Percentiles rank a stretch among this genome's conserved stretches.
phyloP scores from a whole-genome alignment of 1,140 invertebrate species.

The Camponotus floridanus region DNA sequence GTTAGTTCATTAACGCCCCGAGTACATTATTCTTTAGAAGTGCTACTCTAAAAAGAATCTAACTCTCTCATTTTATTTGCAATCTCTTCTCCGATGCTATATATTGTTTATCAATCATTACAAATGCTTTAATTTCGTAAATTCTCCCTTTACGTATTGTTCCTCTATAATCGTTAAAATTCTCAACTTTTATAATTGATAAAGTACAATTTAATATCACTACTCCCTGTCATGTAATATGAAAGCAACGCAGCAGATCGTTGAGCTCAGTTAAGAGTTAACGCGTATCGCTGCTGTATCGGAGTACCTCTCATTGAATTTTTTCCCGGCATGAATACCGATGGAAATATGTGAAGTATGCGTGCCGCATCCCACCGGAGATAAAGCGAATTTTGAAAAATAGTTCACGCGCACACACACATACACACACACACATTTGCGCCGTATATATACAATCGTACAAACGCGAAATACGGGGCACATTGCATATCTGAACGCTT shows the following conservation, averaged over 20 bases:
- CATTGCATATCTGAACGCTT: not conserved
- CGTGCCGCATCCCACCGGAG: not conserved
- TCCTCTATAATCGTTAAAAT: not conserved
- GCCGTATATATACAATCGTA: not conserved
- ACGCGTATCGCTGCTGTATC: slow-evolving; percentile 11
- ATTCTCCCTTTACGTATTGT: not conserved
- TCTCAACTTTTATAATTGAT: not conserved
- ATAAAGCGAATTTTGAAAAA: slow-evolving; percentile 58
- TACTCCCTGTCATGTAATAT: not conserved
- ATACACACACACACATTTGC: not conserved
- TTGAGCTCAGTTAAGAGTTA: slow-evolving; percentile 26
- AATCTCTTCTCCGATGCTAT: not conserved
- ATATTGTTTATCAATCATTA: not conserved
- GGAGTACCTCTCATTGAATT: slow-evolving; percentile 31
- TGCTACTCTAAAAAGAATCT: not conserved
- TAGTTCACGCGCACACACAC: not conserved
- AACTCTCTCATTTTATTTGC: not conserved
- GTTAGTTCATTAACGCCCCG: slow-evolving; percentile 41
- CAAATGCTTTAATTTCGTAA: not conserved
- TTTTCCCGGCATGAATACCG: slow-evolving; percentile 32
- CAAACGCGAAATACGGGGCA: slow-evolving; percentile 3
- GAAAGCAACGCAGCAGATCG: not conserved
- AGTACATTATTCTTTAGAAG: slow-evolving; percentile 1
- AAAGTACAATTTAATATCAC: not conserved
- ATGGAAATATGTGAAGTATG: slow-evolving; percentile 47